phyloP scores from a whole-genome alignment of 2,113 vertebrate genomes.

The Pterophyllum scalare region DNA sequence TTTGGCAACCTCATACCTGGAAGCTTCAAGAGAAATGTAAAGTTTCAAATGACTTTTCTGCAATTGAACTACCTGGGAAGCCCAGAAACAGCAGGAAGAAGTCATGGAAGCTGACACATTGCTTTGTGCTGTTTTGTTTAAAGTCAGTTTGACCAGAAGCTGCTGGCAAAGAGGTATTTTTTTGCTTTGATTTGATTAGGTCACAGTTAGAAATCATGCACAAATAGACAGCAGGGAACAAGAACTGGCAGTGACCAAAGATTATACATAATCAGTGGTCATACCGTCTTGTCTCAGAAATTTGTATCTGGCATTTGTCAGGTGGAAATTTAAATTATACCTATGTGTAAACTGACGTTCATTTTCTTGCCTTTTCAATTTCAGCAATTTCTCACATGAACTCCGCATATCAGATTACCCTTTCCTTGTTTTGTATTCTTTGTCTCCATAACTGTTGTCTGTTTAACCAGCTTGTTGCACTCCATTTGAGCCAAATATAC shows the following conservation, averaged over 20 bases:
- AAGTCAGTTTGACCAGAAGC: conserved; percentile 25
- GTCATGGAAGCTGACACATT: conserved; percentile 1
- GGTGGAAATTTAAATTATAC: background rate
- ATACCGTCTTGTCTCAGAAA: background rate
- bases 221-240: conserved; percentile 15
- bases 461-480: conserved; percentile 12
- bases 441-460: conserved; percentile 1
- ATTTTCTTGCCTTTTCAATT: background rate
- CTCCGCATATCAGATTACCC: background rate
- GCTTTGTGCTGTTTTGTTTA: conserved; percentile 11
- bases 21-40: background rate
- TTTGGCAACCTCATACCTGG: background rate
- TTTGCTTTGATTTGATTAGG: conserved; percentile 43
- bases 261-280: conserved; percentile 11
- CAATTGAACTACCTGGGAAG: conserved; percentile 18
- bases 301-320: background rate
- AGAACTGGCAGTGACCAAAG: background rate
- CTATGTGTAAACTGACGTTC: background rate
- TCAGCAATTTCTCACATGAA: background rate
- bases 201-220: conserved; percentile 30
- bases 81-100: conserved; percentile 16
- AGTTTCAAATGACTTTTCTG: conserved; percentile 37
- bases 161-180: conserved; percentile 17
- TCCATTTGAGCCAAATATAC: conserved; percentile 32
- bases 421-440: background rate